Evolutionary conservation across 2,888 invertebrate genomes (phyloP), one percentile per base, ranked within the genome.

Genomic region (Ophioninae sp.): DNA sequence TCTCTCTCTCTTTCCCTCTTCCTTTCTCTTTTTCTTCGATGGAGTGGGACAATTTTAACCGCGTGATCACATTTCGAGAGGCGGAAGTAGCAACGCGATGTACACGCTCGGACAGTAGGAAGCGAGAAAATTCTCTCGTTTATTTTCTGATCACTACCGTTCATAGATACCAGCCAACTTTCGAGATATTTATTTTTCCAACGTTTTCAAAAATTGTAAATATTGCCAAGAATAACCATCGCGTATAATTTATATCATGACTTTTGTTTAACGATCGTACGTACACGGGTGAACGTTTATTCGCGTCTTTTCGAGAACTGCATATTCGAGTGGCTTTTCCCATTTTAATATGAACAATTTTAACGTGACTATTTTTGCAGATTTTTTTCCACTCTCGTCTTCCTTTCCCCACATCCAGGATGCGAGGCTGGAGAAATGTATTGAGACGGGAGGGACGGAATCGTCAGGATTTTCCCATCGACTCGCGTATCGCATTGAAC

Each of bases 11-110:
- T 78, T 17, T 30, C 22, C 67, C 44, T 72, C 22, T 71, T 65
- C 75, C 23, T 58, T 56, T 37, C 23, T 56, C 37, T 72, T 59
- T 65, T 75, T 73, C 58, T 58, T 22, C 10, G n/a, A 41, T 6
- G 22, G 79, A 79, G 79, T 79, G 84, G 81, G 84, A 79, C 83
- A 64, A 82, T 73, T 72, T 79, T 81, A 56, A 59, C 80, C 69
- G 56, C 78, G n/a, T 69, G 17, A 22, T 30, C 63, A 56, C 39
- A 20, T 58, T 79, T 56, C 39, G 39, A 79, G 23, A 72, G 71
- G 64, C 63, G 71, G 56, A 71, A 72, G 65, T 71, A 51, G 20
- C 71, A 13, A 22, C 68, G n/a, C 30, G 77, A 79, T 65, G 72
- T 74, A 39, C 37, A 58, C 41, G 37, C 56, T 56, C 9, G 37